Conservation (phyloP, 1,140 invertebrate genomes). For the Cyclina sinensis region DNA sequence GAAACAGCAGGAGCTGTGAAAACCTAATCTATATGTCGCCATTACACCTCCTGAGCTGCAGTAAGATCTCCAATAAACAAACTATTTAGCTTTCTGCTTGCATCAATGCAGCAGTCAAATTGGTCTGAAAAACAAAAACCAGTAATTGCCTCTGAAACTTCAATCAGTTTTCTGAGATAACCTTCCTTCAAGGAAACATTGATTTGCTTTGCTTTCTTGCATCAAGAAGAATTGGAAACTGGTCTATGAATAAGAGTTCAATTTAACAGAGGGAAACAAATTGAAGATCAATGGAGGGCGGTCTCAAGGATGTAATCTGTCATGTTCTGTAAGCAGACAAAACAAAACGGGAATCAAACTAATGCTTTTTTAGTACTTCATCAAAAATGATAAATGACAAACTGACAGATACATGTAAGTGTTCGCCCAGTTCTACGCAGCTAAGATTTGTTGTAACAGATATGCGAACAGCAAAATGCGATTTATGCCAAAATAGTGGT, state of each 20-base stretch:
- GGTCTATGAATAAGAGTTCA: slow-evolving; percentile 5
- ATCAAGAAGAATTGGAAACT: background rate
- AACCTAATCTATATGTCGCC: background rate
- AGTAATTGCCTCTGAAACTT: background rate
- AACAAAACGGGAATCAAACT: too few species aligned
- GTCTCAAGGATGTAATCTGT: background rate
- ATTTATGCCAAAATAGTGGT: too few species aligned
- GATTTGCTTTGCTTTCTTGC: background rate
- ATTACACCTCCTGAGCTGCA: background rate
- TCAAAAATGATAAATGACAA: too few species aligned
- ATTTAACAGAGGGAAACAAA: slow-evolving; percentile 7
- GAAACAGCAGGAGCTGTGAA: background rate
- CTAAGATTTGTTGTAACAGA: too few species aligned
- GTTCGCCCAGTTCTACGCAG: too few species aligned
- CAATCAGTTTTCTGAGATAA: slow-evolving; percentile 20
- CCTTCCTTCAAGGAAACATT: background rate
- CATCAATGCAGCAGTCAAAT: background rate
- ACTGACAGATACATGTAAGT: too few species aligned
- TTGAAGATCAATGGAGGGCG: background rate
- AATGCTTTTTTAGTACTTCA: too few species aligned
- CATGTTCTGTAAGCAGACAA: background rate
- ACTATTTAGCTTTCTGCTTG: slow-evolving; percentile 8
- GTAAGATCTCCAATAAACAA: slow-evolving; percentile 18
- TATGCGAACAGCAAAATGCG: too few species aligned
- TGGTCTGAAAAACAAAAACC: slow-evolving; percentile 10